Conservation (phyloP, 2,888 invertebrate genomes). For the Drosophila meridionalis region DNA sequence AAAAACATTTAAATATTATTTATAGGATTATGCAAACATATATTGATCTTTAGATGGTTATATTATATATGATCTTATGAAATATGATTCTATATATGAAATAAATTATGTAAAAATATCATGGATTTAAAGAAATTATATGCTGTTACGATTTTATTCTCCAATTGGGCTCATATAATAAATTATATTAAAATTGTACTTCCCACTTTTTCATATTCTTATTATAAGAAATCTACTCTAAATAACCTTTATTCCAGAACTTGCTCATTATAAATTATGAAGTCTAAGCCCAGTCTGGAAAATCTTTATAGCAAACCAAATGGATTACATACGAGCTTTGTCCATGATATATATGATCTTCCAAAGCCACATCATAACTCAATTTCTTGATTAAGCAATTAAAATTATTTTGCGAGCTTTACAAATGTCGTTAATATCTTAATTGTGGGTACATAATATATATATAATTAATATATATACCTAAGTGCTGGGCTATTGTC, state of each 20-base stretch:
- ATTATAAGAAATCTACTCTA: not conserved
- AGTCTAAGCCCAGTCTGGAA: not conserved
- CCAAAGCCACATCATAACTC: not conserved
- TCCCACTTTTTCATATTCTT: not conserved
- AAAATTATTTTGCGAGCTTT: not conserved
- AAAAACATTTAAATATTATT: no score
- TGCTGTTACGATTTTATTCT: no score
- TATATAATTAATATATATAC: not conserved
- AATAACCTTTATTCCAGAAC: not conserved
- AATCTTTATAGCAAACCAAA: not conserved
- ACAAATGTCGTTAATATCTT: not conserved
- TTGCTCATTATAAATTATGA: not conserved
- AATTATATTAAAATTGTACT: not conserved
- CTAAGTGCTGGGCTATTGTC: not conserved
- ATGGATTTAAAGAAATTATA: no score
- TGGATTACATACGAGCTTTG: not conserved
- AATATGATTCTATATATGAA: no score
- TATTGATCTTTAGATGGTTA: no score
- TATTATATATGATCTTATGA: no score
- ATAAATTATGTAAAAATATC: no score
- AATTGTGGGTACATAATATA: not conserved
- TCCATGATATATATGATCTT: not conserved
- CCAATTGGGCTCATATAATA: not conserved
- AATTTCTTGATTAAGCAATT: constrained; percentile 5
- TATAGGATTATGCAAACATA: no score